Evolutionary conservation across 1,140 invertebrate genomes (phyloP).

Genomic region (Lucilia sericata): DNA sequence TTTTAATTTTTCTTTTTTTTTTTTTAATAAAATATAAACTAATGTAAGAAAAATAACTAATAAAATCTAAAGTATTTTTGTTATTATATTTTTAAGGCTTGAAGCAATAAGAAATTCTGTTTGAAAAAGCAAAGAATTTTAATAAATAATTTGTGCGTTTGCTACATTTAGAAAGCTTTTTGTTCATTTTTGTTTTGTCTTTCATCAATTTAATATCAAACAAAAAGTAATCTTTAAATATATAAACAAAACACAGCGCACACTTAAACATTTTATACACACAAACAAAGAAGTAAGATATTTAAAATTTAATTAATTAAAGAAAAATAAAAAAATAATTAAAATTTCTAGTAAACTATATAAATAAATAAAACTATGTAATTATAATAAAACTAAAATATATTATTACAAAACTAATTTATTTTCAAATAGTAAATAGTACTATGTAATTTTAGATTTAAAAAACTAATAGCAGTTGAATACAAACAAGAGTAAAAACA

Average conservation of each 20-base stretch:
- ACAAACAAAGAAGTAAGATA: slow-evolving; percentile 6
- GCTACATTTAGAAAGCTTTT: neutral
- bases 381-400: neutral
- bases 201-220: neutral
- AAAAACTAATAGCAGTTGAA: neutral
- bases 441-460: neutral
- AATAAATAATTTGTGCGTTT: neutral
- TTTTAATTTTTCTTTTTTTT: neutral
- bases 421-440: too few relatives aligned
- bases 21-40: neutral
- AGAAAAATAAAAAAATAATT: too few relatives aligned
- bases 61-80: slow-evolving; percentile 7
- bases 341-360: neutral
- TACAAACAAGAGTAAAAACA: neutral
- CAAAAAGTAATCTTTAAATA: neutral
- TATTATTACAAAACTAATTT: neutral
- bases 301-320: neutral
- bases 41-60: neutral
- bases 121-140: neutral
- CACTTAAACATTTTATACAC: neutral
- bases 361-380: neutral
- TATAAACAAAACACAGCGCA: neutral
- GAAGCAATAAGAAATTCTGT: neutral
- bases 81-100: slow-evolving; percentile 16
- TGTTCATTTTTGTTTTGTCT: neutral